Percentiles rank a stretch among this genome's conserved stretches.
Conservation (phyloP, 2,113 vertebrate species). For the Mesitornis unicolor region DNA sequence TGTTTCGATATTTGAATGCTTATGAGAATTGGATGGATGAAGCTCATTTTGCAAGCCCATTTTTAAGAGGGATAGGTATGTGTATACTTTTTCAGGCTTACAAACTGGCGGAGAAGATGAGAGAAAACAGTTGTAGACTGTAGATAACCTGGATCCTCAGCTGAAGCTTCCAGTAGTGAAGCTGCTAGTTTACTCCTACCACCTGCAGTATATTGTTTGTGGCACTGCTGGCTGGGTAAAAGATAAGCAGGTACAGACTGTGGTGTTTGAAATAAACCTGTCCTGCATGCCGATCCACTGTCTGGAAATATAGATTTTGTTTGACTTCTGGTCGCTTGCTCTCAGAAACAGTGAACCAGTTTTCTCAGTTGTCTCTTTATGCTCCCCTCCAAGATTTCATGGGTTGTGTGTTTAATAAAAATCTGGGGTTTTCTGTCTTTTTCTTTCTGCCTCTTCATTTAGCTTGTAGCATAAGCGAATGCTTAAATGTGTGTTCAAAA, state of each 20-base stretch:
- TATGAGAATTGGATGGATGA: not conserved
- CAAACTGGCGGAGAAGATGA: not conserved
- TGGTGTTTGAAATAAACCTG: not conserved
- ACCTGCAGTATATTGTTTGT: not conserved
- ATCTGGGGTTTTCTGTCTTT: not conserved
- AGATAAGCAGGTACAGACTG: not conserved
- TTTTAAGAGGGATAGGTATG: not conserved
- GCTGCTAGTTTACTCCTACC: not conserved
- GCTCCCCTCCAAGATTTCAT: not conserved
- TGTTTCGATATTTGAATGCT: not conserved
- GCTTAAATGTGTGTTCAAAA: not conserved
- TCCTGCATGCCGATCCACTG: fast-evolving
- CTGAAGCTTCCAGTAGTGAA: not conserved
- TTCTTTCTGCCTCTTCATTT: not conserved
- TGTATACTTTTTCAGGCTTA: not conserved
- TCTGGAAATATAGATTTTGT: not conserved
- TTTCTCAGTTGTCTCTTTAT: not conserved
- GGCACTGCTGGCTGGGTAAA: not conserved
- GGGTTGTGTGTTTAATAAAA: not conserved
- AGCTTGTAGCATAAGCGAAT: not conserved
- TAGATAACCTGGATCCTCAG: not conserved
- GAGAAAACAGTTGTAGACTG: not conserved
- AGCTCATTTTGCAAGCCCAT: not conserved
- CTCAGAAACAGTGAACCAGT: not conserved
- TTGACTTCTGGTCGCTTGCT: not conserved